Evolutionary conservation across 1,140 invertebrate species (phyloP), one percentile per base, ranked within the genome.

Genomic region (Pogonus chalceus): DNA sequence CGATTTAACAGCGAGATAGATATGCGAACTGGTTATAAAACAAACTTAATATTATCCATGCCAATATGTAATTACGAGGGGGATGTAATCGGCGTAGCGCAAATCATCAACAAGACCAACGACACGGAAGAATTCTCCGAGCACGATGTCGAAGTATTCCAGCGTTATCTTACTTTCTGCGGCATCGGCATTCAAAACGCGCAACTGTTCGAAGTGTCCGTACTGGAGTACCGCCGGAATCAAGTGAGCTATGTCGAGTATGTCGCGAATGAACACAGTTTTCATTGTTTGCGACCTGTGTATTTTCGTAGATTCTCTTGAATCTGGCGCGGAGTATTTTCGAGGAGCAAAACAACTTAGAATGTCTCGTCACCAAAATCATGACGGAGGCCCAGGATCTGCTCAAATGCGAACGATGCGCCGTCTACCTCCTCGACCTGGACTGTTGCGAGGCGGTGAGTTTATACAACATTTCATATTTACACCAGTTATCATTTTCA

Each of bases 171-270:
- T 16, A 95, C 91, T 2, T 98, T 98, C 72, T 96, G 94, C 70
- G 93, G 93, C 2, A 96, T 98, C 59, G 93, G 94, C 4, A 90
- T 98, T 60, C 92, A 96, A 72, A 98, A 98, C 74, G 94, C 94
- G 39, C 92, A 96, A 71, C 78, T 96, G 1, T 96, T 96, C 71
- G 91, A 96, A 73, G 84, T 92, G 55, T 96, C 92, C 20, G 85
- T 94, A 10, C 78, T 92, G 56, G 94, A 98, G 67, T 96, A 95
- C 68, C 82, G 89, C 61, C 79, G 91, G 62, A 97, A 96, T 78
- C 92, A 97, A 78, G 84, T 84, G 65, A 70, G 59, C 16, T 72
- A 73, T 35, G 60, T 72, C n/a, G 56, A 72, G 22, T 73, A 72
- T 59, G 58, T 73, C 23, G 71, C 72, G 10, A 63, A 69, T 50